Evolutionary conservation across 2,797 vertebrate genomes (phyloP).

Genomic region (Fratercula arctica): DNA sequence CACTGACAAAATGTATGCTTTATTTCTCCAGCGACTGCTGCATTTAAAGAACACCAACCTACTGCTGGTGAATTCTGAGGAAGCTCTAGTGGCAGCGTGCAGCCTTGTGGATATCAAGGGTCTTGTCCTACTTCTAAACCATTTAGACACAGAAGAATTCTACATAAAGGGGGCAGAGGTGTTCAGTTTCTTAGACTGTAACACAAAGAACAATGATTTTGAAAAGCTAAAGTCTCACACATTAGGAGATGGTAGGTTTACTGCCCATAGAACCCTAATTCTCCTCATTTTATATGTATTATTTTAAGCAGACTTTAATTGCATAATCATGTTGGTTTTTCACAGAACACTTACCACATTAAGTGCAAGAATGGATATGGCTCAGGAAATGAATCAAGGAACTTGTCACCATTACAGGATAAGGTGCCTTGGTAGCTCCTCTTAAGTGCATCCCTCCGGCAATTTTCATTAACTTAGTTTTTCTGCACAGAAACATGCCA

Average conservation of each 20-base stretch:
- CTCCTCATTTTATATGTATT: background rate
- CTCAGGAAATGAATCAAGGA: slow-evolving; percentile 37
- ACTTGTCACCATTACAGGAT: slow-evolving; percentile 16
- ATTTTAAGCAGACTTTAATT: slow-evolving; percentile 43
- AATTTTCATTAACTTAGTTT: slow-evolving; percentile 46
- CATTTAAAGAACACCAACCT: background rate
- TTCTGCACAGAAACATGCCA: slow-evolving; percentile 32
- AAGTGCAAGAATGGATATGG: slow-evolving; percentile 5
- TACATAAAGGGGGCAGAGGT: background rate
- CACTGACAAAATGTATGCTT: background rate
- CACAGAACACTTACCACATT: slow-evolving; percentile 31
- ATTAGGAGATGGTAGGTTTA: background rate
- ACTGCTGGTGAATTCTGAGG: background rate
- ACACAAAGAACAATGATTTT: background rate
- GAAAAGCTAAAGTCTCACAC: background rate
- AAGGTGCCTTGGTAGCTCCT: slow-evolving; percentile 14
- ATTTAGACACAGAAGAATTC: background rate
- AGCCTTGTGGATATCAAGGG: background rate
- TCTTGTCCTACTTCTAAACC: background rate
- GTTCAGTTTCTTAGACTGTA: background rate
- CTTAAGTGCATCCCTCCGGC: slow-evolving; percentile 42
- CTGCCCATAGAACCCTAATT: background rate
- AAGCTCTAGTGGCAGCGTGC: background rate
- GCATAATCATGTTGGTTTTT: slow-evolving; percentile 34
- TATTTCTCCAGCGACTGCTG: background rate